Evolutionary conservation across 2,797 vertebrate genomes (phyloP).

Genomic region (Phoeniculus purpureus): DNA sequence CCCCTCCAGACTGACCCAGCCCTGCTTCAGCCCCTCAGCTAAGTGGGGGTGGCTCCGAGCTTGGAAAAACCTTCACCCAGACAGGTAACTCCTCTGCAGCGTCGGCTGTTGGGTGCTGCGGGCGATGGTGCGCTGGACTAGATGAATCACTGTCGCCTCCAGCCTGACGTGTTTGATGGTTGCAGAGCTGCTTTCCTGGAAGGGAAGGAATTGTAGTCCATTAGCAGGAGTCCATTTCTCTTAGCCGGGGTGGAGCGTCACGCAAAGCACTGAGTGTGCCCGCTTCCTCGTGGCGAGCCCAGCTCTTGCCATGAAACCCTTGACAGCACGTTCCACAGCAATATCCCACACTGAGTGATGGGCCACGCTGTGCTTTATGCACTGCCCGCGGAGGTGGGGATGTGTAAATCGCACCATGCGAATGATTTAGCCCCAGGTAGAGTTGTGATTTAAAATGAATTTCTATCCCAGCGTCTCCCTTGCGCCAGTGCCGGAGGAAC

Average conservation of each 20-base stretch:
- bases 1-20: not conserved
- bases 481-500: not conserved
- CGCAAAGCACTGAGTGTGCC: fast-evolving
- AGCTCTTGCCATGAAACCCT: not conserved
- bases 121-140: not conserved
- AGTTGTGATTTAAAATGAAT: constrained; percentile 19
- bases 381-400: constrained; percentile 17
- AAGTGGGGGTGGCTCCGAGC: not conserved
- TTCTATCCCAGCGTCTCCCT: not conserved
- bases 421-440: constrained; percentile 24
- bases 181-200: not conserved
- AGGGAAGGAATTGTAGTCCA: not conserved
- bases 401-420: not conserved
- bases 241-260: not conserved
- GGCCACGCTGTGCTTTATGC: not conserved
- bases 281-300: not conserved
- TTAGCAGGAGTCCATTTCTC: constrained; percentile 3
- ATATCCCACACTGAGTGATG: not conserved
- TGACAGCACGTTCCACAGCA: not conserved
- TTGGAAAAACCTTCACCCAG: not conserved
- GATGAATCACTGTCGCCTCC: not conserved
- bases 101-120: not conserved
- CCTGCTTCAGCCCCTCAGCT: not conserved
- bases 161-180: not conserved
- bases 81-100: not conserved